Base-by-base conservation (phyloP, 1,140 invertebrate species). In the Drosophila kurseongensis region DNA sequence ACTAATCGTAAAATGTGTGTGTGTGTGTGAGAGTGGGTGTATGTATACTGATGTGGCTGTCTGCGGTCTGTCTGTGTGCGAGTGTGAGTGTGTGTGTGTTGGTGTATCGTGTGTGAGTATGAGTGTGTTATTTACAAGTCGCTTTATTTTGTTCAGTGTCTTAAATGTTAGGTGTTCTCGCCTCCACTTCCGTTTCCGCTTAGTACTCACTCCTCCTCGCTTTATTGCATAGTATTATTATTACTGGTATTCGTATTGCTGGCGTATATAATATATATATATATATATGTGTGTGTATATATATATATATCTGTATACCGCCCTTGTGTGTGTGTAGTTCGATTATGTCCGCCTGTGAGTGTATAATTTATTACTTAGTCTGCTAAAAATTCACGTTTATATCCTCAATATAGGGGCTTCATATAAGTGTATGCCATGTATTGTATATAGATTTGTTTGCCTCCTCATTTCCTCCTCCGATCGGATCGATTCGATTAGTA, bases 371-470 rank as follows among this genome's bases (percentile, higher is more conserved):
- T 62, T 62, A 73, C 84, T 89, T 89, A 90, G 69, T 75, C 47
- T 89, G 80, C 84, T 90, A 89, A 81, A 89, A 89, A 90, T 89
- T 89, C 84, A 90, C 84, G 85, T 80, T 89, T 89, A 90, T 90
- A 90, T 89, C 63, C 73, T 86, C 80, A 81, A 89, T 89, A 83
- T 84, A 84, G 76, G 80, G 80, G 80, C 72, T 73, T 71, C 72
- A 76, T 85, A 80, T 88, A 79, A 72, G 63, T 89, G 57, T 84
- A 72, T 88, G 75, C 75, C 79, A 72, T 80, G 74, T 78, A 83
- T 73, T 85, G 82, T 85, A 66, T 83, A 71, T 86, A 59, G 67
- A 80, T 73, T 84, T 61, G 42, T 55, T 67, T 79, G 42, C 27
- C 44, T 42, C 48, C 41, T 50, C 57, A 12, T n/a, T 48, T 38